Evolutionary conservation across 2,888 invertebrate genomes (phyloP).

Genomic region (Nomada ruficornis): DNA sequence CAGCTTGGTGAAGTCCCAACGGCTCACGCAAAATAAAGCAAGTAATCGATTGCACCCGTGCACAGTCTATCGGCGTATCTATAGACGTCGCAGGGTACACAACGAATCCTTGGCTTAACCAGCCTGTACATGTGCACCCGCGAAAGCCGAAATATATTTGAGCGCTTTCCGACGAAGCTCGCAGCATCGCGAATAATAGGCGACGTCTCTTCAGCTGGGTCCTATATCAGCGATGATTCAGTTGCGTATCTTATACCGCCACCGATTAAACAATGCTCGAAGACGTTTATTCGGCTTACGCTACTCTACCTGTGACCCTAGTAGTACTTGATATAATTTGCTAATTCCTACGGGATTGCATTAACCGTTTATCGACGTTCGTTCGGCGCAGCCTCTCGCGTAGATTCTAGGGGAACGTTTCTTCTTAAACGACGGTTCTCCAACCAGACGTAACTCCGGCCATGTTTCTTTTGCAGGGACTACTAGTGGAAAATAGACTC

Average conservation of each 20-base stretch:
- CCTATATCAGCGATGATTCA: not conserved
- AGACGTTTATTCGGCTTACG: not conserved
- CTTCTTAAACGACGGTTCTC: not conserved
- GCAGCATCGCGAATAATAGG: slow-evolving; percentile 16
- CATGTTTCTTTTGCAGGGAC: slow-evolving; percentile 12
- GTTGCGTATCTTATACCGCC: not conserved
- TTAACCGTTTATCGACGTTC: too few relatives aligned
- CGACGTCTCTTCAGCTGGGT: not conserved
- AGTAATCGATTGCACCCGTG: slow-evolving; percentile 59
- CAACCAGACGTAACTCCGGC: not conserved
- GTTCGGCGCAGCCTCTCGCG: too few relatives aligned
- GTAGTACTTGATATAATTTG: too few relatives aligned
- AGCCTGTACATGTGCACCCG: not conserved
- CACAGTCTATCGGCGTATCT: slow-evolving; percentile 3
- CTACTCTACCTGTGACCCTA: not conserved
- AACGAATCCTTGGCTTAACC: slow-evolving; percentile 57
- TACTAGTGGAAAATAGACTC: slow-evolving; percentile 26
- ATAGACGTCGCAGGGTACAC: slow-evolving; percentile 39
- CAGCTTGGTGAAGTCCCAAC: slow-evolving; percentile 36
- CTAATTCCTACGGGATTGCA: too few relatives aligned
- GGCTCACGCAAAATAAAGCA: slow-evolving; percentile 62
- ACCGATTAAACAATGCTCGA: not conserved
- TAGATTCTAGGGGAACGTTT: slow-evolving; percentile 14
- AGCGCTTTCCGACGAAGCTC: slow-evolving; percentile 6
- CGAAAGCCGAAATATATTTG: slow-evolving; percentile 29